Evolutionary conservation across 2,888 invertebrate species (phyloP).

Genomic region (Drosophila picticornis): DNA sequence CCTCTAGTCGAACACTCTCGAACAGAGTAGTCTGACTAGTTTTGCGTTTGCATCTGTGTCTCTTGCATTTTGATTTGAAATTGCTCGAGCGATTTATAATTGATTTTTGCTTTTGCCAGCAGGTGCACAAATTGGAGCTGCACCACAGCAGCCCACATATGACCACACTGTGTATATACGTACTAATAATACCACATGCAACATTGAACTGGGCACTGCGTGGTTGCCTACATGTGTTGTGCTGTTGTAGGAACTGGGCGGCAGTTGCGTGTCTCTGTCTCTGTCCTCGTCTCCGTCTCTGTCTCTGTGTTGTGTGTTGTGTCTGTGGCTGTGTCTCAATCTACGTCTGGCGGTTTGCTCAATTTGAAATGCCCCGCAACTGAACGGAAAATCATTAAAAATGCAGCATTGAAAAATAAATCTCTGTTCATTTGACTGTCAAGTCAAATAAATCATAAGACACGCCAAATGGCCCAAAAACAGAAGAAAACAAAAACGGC

Average conservation of each 20-base stretch:
- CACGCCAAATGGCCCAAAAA: conserved; percentile 68
- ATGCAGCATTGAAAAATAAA: conserved; percentile 73
- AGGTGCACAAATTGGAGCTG: conserved; percentile 69
- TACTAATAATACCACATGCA: conserved; percentile 26
- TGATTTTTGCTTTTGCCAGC: conserved; percentile 71
- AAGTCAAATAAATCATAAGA: conserved; percentile 79
- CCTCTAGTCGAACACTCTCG: not conserved
- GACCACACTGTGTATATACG: conserved; percentile 1
- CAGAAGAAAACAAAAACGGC: not conserved
- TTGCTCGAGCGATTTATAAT: conserved; percentile 62
- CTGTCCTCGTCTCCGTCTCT: conserved; percentile 20
- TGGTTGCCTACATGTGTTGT: conserved; percentile 8
- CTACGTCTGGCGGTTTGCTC: conserved; percentile 47
- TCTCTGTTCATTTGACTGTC: conserved; percentile 80
- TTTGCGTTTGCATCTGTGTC: conserved; percentile 18
- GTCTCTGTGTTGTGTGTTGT: conserved; percentile 10
- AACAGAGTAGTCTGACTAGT: not conserved
- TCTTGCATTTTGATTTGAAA: conserved; percentile 50
- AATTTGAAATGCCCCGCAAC: conserved; percentile 49
- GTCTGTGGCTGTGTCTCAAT: conserved; percentile 31
- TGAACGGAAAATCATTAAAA: conserved; percentile 74
- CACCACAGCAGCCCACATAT: conserved; percentile 49
- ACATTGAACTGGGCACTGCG: conserved; percentile 16
- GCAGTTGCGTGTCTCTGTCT: conserved; percentile 55
- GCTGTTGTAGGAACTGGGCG: conserved; percentile 44